phyloP scores from a whole-genome alignment of 2,888 invertebrate genomes.

The Apocheima hispidaria region DNA sequence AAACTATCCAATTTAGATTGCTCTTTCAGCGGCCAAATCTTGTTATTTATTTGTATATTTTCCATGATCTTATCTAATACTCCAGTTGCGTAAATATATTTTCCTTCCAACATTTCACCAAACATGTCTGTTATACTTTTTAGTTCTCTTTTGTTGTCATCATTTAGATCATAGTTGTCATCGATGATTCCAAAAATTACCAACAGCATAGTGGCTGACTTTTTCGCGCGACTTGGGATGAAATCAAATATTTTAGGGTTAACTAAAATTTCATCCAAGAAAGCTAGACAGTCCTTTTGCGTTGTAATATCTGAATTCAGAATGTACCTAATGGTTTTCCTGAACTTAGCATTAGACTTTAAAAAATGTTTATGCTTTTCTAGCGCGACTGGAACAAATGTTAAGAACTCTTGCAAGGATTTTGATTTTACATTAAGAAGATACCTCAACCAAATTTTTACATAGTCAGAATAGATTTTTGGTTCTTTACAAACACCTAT shows the following conservation, averaged over 20 bases:
- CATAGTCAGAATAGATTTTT: conserved; percentile 55
- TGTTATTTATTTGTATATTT: conserved; percentile 58
- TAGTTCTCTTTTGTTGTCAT: conserved; percentile 50
- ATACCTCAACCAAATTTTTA: conserved; percentile 58
- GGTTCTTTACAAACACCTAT: conserved; percentile 58
- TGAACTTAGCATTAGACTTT: conserved; percentile 53
- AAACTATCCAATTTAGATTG: conserved; percentile 54
- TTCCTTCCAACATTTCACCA: conserved; percentile 41
- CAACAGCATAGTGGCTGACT: conserved; percentile 36
- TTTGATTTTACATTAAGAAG: conserved; percentile 46
- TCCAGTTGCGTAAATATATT: not conserved
- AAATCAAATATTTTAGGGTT: not conserved
- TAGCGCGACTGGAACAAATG: conserved; percentile 47
- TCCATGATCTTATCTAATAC: conserved; percentile 51
- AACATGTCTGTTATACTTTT: conserved; percentile 52
- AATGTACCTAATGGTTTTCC: conserved; percentile 45
- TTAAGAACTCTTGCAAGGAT: conserved; percentile 52
- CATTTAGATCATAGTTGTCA: conserved; percentile 53
- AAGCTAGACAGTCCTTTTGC: conserved; percentile 13
- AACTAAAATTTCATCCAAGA: not conserved
- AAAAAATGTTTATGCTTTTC: conserved; percentile 50
- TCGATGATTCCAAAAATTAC: conserved; percentile 55
- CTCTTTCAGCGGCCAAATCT: conserved; percentile 55
- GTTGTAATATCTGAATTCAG: not conserved
- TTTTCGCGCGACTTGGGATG: not conserved